Evolutionary conservation across 2,113 vertebrate genomes (phyloP).

Genomic region (Strix uralensis): DNA sequence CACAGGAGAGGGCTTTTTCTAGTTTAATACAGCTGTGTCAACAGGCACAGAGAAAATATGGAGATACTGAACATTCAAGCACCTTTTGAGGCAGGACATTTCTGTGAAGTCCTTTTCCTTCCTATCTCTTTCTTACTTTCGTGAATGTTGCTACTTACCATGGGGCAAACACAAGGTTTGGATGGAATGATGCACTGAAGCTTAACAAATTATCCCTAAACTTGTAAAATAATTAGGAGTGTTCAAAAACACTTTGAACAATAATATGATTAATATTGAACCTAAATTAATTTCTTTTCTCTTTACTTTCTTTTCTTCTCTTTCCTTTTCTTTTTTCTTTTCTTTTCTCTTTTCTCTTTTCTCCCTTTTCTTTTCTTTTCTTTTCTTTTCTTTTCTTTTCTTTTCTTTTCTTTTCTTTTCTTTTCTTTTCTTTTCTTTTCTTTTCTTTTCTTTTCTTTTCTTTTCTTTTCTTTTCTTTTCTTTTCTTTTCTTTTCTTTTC

Average conservation of each 20-base stretch:
- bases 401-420: too few relatives aligned
- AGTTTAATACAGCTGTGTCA: neutral
- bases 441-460: too few relatives aligned
- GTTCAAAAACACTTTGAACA: neutral
- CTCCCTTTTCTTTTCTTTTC: too few relatives aligned
- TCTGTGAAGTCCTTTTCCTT: neutral
- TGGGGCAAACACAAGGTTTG: neutral
- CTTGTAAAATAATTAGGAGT: neutral
- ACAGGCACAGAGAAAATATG: neutral
- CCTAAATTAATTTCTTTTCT: neutral
- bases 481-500: too few relatives aligned
- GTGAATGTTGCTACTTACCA: neutral
- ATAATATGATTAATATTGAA: neutral
- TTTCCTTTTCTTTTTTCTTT: fast-evolving
- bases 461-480: too few relatives aligned
- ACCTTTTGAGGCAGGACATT: neutral
- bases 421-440: too few relatives aligned
- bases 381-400: too few relatives aligned
- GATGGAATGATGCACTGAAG: neutral
- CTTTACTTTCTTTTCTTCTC: too few relatives aligned
- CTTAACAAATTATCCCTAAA: neutral
- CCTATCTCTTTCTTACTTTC: neutral
- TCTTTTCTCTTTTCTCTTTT: too few relatives aligned
- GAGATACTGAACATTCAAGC: neutral
- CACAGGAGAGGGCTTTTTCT: neutral